These are phyloP conservation scores for Thinocorus orbignyianus DNA, from an alignment of 2,113 vertebrate species.

Conservation along the genomic window DNA sequence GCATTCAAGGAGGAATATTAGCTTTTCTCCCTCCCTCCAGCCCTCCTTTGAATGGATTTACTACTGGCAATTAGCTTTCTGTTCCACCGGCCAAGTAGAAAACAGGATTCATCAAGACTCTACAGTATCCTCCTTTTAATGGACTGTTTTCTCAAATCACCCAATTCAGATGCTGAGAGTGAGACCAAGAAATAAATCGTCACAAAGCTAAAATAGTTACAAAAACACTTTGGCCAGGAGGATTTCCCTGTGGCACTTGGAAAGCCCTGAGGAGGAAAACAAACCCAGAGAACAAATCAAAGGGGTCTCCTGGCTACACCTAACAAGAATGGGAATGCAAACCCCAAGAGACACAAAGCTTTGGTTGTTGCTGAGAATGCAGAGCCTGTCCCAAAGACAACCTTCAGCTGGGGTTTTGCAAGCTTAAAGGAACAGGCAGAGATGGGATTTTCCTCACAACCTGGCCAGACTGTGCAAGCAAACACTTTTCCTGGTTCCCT, in stretches of 20 bases:
- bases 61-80: slow-evolving; percentile 71
- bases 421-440: neutral
- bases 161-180: slow-evolving; percentile 35
- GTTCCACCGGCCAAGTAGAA: slow-evolving; percentile 70
- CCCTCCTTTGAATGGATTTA: slow-evolving; percentile 65
- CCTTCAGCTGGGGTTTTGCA: neutral
- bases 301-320: neutral
- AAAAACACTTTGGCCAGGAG: slow-evolving; percentile 1
- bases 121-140: slow-evolving; percentile 63
- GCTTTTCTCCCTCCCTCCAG: slow-evolving; percentile 64
- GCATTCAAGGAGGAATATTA: slow-evolving; percentile 71
- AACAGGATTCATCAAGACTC: slow-evolving; percentile 68
- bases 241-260: slow-evolving; percentile 15
- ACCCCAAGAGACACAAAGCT: neutral
- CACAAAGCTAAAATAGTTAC: slow-evolving; percentile 48
- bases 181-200: slow-evolving; percentile 32
- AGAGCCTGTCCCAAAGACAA: neutral
- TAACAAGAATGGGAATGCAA: neutral
- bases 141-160: slow-evolving; percentile 53
- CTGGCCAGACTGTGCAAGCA: neutral
- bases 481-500: neutral
- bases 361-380: neutral
- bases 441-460: neutral
- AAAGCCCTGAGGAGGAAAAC: neutral
- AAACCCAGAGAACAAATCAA: neutral